Conservation (phyloP, 2,797 vertebrate species). For the Acanthiza pusilla region DNA sequence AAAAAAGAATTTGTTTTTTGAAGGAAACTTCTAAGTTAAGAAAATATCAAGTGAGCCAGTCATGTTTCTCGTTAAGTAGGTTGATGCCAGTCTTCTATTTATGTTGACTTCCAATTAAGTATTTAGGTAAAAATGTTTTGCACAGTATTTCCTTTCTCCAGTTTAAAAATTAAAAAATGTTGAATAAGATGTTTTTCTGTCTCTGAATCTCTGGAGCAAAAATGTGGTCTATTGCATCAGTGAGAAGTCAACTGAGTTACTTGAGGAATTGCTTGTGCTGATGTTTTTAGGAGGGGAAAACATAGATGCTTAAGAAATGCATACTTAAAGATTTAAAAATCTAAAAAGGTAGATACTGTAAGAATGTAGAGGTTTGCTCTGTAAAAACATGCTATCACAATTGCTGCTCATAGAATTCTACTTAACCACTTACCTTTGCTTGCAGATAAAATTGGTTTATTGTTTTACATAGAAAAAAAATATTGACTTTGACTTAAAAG, state of each 20-base stretch:
- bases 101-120: conserved; percentile 35
- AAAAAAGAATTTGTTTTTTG: background rate
- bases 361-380: background rate
- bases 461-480: background rate
- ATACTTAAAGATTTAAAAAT: conserved; percentile 12
- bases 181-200: conserved; percentile 39
- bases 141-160: conserved; percentile 22
- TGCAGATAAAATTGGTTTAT: background rate
- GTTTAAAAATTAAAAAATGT: conserved; percentile 46
- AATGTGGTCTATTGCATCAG: background rate
- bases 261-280: background rate
- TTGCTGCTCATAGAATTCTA: background rate
- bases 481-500: background rate
- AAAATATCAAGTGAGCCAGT: background rate
- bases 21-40: background rate
- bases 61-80: background rate
- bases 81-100: conserved; percentile 22
- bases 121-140: conserved; percentile 50
- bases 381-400: background rate
- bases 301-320: background rate
- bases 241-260: conserved; percentile 6
- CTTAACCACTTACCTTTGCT: background rate
- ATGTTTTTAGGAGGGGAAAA: conserved; percentile 1
- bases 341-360: background rate
- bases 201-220: conserved; percentile 12